phyloP scores from a whole-genome alignment of 2,888 invertebrate genomes.

The Myopa testacea region DNA sequence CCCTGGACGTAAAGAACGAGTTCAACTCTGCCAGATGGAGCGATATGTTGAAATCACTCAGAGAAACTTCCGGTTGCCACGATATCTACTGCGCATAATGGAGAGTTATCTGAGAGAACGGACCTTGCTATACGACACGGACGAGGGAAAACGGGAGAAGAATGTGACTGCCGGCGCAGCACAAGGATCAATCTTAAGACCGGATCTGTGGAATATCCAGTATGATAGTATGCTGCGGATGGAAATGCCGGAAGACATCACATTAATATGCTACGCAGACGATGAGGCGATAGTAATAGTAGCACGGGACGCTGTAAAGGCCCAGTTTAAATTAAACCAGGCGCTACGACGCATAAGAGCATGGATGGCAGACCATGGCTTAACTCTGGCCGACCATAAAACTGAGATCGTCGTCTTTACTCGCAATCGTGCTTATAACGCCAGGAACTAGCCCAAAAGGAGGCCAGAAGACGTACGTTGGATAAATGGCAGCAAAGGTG shows the following conservation, averaged over 20 bases:
- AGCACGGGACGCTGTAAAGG: slow-evolving; percentile 27
- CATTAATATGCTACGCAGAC: slow-evolving; percentile 35
- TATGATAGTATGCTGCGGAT: slow-evolving; percentile 39
- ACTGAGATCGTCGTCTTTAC: neutral
- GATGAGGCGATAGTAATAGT: slow-evolving; percentile 31
- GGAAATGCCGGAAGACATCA: slow-evolving; percentile 32
- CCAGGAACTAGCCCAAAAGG: neutral
- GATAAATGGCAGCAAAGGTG: too few relatives aligned
- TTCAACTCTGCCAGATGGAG: too few relatives aligned
- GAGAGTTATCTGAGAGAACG: neutral
- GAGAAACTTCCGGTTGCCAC: neutral
- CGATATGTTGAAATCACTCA: neutral
- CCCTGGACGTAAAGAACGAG: neutral
- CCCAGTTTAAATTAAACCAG: slow-evolving; percentile 33
- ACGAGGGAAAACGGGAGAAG: neutral
- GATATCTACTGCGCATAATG: neutral
- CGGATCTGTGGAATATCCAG: slow-evolving; percentile 32
- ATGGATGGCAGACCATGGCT: too few relatives aligned
- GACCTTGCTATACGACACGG: neutral
- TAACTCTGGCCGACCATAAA: too few relatives aligned
- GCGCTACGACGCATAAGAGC: slow-evolving; percentile 5
- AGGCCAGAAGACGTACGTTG: too few relatives aligned
- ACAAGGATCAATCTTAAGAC: slow-evolving; percentile 5
- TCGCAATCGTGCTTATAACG: neutral
- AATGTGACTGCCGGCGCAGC: slow-evolving; percentile 36